phyloP scores from a whole-genome alignment of 1,140 invertebrate genomes.

The Tetramorium parvispinum region DNA sequence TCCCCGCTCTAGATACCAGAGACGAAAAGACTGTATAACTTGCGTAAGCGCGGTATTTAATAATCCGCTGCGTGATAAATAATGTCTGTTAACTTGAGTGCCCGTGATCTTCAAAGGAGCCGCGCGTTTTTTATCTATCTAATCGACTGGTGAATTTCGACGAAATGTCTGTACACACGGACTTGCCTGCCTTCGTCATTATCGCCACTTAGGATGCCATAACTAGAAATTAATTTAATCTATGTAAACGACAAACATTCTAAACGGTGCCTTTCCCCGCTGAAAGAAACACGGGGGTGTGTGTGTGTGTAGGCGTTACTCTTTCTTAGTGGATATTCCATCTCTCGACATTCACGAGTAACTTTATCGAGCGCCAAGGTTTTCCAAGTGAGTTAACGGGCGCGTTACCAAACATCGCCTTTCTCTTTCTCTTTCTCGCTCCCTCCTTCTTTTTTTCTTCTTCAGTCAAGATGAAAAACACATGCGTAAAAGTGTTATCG shows the following conservation, averaged over 20 bases:
- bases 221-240: constrained; percentile 50
- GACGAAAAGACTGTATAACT: constrained; percentile 37
- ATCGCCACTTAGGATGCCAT: constrained; percentile 59
- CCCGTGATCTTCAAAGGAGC: constrained; percentile 62
- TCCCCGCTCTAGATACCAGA: constrained; percentile 70
- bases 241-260: constrained; percentile 4
- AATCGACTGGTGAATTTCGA: constrained; percentile 48
- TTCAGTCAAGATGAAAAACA: neutral
- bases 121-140: constrained; percentile 52
- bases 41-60: constrained; percentile 73
- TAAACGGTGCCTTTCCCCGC: neutral
- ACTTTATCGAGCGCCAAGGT: constrained; percentile 12
- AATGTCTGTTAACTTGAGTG: constrained; percentile 67
- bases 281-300: neutral
- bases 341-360: neutral
- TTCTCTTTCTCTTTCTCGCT: neutral
- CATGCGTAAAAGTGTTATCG: constrained; percentile 33
- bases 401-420: neutral
- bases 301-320: neutral
- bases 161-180: neutral
- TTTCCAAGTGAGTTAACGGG: neutral
- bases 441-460: neutral
- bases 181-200: constrained; percentile 31
- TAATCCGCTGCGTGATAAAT: constrained; percentile 74
- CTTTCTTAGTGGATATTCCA: neutral